Conservation (phyloP, 2,888 invertebrate species). For the Drosophila neonasuta region DNA sequence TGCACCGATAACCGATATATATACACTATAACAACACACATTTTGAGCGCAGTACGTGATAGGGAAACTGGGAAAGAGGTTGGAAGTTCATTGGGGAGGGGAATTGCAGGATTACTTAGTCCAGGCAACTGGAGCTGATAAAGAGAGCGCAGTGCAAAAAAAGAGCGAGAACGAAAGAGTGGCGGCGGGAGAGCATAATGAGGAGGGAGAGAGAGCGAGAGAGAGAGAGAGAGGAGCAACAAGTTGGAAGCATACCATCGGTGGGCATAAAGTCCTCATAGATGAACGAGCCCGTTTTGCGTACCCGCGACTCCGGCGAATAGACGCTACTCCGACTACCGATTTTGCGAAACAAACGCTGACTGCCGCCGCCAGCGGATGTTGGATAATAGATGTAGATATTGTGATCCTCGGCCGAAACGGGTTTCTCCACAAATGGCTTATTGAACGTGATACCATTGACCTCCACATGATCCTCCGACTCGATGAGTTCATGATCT, state of each 20-base stretch:
- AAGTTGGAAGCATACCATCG: constrained; percentile 88
- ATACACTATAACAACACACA: background rate
- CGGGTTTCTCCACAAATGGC: constrained; percentile 99
- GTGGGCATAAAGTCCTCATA: constrained; percentile 99
- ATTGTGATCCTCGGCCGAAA: constrained; percentile 99
- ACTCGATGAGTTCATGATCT: constrained; percentile 96
- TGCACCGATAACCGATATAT: background rate
- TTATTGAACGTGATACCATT: constrained; percentile 97
- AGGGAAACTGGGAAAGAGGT: background rate
- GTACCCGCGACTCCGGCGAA: constrained; percentile 96
- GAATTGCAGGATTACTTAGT: background rate
- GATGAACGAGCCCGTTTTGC: constrained; percentile 98
- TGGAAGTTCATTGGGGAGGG: too few species aligned
- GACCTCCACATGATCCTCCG: constrained; percentile 98
- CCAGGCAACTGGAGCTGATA: constrained; percentile 13
- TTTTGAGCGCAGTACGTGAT: background rate
- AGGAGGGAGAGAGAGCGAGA: background rate
- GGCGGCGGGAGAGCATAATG: constrained; percentile 2
- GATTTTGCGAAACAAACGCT: constrained; percentile 98
- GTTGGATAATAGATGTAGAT: constrained; percentile 99
- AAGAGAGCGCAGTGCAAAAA: background rate
- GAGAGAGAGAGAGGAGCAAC: constrained; percentile 35
- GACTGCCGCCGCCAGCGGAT: constrained; percentile 98
- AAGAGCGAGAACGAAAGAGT: background rate
- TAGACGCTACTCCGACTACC: constrained; percentile 99